A percentile compares a stretch with the other conserved stretches of the same genome.
Conservation (phyloP, 2,113 vertebrate species). For the Camelus dromedarius region DNA sequence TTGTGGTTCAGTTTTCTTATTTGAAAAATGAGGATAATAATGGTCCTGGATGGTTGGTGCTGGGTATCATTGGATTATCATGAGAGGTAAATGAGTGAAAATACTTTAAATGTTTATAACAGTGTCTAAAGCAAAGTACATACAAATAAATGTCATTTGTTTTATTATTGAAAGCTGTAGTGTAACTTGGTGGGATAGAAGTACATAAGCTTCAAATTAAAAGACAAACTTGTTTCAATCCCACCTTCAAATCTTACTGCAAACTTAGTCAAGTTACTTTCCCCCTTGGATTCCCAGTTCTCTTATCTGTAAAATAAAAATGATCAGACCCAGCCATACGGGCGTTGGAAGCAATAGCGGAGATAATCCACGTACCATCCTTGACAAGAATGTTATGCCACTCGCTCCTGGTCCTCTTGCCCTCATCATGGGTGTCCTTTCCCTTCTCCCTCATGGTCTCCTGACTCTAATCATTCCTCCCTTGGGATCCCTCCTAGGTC, state of each 20-base stretch:
- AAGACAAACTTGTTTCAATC: neutral
- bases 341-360: neutral
- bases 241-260: neutral
- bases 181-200: neutral
- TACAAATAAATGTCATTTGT: neutral
- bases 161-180: conserved; percentile 36
- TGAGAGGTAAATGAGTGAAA: neutral
- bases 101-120: conserved; percentile 21
- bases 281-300: neutral
- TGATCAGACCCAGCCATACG: neutral
- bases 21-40: conserved; percentile 3
- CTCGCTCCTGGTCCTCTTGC: neutral
- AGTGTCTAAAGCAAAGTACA: neutral
- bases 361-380: neutral
- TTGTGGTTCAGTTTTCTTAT: neutral
- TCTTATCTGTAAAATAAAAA: neutral
- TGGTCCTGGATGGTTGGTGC: neutral
- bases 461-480: neutral
- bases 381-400: neutral
- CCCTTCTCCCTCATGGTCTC: neutral
- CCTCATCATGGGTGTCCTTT: neutral
- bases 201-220: neutral
- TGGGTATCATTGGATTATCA: neutral
- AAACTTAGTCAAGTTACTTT: neutral
- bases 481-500: neutral